phyloP scores from a whole-genome alignment of 2,113 vertebrate genomes.

The Passer montanus region DNA sequence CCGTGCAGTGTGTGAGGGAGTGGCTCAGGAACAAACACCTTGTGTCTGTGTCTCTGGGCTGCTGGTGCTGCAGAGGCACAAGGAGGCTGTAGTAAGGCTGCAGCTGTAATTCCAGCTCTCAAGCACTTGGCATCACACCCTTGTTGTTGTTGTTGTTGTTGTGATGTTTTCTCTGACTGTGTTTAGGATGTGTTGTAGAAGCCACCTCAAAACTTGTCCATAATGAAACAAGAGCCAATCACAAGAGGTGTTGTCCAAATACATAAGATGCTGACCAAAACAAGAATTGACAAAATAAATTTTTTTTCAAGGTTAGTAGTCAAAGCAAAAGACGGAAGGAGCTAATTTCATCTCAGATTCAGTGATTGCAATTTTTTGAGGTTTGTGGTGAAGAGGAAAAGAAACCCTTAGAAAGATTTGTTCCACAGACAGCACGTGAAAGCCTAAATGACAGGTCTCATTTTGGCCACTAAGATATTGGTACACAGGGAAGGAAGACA shows the following conservation, averaged over 20 bases:
- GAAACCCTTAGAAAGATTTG: neutral
- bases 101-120: neutral
- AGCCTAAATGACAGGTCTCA: neutral
- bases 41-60: neutral
- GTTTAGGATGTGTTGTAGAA: neutral
- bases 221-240: neutral
- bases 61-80: neutral
- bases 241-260: neutral
- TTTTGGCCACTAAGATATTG: neutral
- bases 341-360: neutral
- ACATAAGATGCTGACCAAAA: neutral
- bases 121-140: neutral
- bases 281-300: neutral
- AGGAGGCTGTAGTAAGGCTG: neutral
- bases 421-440: neutral
- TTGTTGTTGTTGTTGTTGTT: neutral
- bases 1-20: neutral
- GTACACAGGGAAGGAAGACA: neutral
- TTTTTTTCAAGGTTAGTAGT: neutral
- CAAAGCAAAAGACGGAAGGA: neutral
- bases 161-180: neutral
- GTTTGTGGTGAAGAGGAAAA: neutral
- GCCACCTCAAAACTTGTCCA: neutral
- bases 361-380: neutral
- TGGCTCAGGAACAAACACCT: rapidly evolving